Base-by-base conservation (phyloP, 2,797 vertebrate species). In the Gorsachius magnificus region DNA sequence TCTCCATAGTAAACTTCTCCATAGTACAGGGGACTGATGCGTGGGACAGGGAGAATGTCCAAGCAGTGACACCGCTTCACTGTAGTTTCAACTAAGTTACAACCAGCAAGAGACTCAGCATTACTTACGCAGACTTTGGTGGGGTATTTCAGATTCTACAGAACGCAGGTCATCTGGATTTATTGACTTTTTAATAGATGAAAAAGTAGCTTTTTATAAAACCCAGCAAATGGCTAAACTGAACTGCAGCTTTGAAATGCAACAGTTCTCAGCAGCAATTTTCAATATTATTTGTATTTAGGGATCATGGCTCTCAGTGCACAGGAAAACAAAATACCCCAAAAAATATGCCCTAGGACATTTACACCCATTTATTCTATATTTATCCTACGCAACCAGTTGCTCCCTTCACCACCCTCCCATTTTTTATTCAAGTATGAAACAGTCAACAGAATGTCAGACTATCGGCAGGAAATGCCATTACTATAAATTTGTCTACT, bases 131-230 rank as follows among this genome's bases (percentile, higher is more conserved):
- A 76, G 70, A 15, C 26, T 16, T 28, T 4, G 6, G 75, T 5
- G 13, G 17, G 61, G 58, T 45, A 28, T 50, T 90, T 69, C 68
- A 79, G 80, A 65, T 63, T 38, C 58, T 53, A 31, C 31, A 74
- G 24, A 87, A 60, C 77, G 46, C n/a, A 13, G 41, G 53, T 54
- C 56, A 77, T 16, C 50, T 46, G 79, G n/a, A 89, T 35, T 83
- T 88, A 93, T 1, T 66, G 66, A 45, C 45, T 90, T 70, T 31
- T 70, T 36, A 61, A 56, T 3, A n/a, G 12, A 46, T 45, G 29
- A 68, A 89, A 92, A 74, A 65, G 72, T 43, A 51, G 61, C 76
- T 95, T 91, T 91, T 33, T 35, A 24, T 36, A 81, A 93, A 93
- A 71, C 33, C 48, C 84, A 72, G 92, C 75, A 78, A 90, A 70